Evolutionary conservation across 2,888 invertebrate genomes (phyloP), one percentile per base, ranked within the genome.

Genomic region (Xestia ashworthii): DNA sequence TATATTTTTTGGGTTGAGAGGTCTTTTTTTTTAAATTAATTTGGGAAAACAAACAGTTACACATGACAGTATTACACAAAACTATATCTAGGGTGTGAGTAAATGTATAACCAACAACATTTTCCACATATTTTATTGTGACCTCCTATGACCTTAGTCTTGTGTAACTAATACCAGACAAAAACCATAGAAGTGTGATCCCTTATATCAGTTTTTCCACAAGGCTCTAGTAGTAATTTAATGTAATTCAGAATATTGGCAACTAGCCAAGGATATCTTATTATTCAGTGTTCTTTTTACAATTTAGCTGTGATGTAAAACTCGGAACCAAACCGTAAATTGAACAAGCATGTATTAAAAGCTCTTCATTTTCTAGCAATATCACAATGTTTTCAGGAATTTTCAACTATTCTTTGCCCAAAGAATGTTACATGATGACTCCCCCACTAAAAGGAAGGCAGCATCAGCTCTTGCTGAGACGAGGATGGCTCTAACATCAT

Each of bases 401-500:
- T 98, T 98, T 90, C 98, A 98, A 93, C 95, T 98, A 78, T 97
- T 98, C 85, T 97, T 98, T 85, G 98, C 98, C 55, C 97, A 98
- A 91, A 96, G 97, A 93, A 97, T 97, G 95, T 94, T 98, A 71
- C 97, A 97, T 90, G 98, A 98, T 88, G 97, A 97, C 84, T 96
- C 95, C 67, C 97, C 97, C 3, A 97, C 97, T 9, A 97, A 97
- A 91, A 95, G 97, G 70, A 97, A 97, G 83, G 97, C 97, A 80
- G 97, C 97, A 70, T 96, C 97, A 65, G 97, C 97, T 48, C 93
- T 98, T 69, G 97, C 97, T 41, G 98, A 98, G 89, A 98, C 98
- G 73, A 97, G 99, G 76, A 97, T 98, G 91, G 98, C 98, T 14
- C 95, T 99, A 76, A 98, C 98, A 74, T 98, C 98, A 4, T 94